Evolutionary conservation across 2,113 vertebrate species (phyloP).

Genomic region (Osmerus mordax): DNA sequence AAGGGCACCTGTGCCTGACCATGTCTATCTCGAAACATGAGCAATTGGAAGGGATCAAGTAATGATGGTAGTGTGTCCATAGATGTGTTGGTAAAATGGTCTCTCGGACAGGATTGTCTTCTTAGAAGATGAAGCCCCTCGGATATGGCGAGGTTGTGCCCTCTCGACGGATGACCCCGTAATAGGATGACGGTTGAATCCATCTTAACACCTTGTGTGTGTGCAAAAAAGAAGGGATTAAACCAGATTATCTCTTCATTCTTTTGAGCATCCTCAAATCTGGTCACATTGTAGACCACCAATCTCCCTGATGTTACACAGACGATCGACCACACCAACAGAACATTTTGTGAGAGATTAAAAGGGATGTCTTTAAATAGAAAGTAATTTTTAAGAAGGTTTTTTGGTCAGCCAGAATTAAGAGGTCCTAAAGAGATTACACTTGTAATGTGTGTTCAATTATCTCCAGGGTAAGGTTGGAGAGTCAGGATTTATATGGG

Average conservation of each 20-base stretch:
- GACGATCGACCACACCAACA: neutral
- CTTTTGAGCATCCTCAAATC: neutral
- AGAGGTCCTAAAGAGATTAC: neutral
- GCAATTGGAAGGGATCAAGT: neutral
- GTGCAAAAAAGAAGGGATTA: constrained; percentile 1
- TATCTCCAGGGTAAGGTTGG: neutral
- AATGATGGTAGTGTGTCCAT: neutral
- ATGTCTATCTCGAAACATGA: too few species aligned
- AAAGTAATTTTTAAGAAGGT: neutral
- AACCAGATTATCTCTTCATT: neutral
- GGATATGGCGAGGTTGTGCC: neutral
- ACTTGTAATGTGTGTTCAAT: neutral
- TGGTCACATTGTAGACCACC: neutral
- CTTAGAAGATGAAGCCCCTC: neutral
- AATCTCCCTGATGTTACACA: neutral
- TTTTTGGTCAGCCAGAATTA: neutral
- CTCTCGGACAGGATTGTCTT: neutral
- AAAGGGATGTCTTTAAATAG: neutral
- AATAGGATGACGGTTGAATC: neutral
- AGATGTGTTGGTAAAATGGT: neutral
- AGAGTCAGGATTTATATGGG: too few species aligned
- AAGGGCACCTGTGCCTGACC: too few species aligned
- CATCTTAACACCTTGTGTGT: neutral
- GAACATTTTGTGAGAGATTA: neutral
- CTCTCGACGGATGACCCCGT: neutral